phyloP scores from a whole-genome alignment of 53 echinoderm and acorn worm species.

The Arbacia lixula region DNA sequence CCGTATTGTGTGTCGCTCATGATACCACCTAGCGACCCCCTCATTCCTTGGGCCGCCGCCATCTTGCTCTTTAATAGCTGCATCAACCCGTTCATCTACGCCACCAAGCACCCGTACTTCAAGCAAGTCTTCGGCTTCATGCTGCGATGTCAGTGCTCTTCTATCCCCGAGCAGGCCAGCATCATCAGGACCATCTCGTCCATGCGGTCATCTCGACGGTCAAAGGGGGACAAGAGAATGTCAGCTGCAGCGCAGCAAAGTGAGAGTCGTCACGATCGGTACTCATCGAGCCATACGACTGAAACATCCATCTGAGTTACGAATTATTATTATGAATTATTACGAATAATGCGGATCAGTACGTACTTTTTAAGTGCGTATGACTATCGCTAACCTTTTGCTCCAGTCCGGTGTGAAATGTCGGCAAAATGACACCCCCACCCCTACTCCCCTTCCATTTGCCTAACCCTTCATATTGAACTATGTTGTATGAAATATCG shows the following conservation, averaged over 20 bases:
- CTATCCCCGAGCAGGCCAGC: constrained; percentile 77
- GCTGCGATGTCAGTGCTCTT: constrained; percentile 64
- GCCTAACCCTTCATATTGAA: too few relatives aligned
- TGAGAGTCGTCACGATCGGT: too few relatives aligned
- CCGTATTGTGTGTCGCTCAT: constrained; percentile 82
- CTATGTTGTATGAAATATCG: too few relatives aligned
- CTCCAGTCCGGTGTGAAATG: too few relatives aligned
- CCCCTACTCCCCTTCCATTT: too few relatives aligned
- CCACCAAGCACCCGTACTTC: constrained; percentile 93
- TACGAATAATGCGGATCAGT: neutral
- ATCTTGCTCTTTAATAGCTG: constrained; percentile 84
- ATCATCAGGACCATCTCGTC: constrained; percentile 79
- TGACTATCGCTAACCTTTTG: too few relatives aligned
- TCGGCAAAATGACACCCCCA: too few relatives aligned
- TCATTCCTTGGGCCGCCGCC: constrained; percentile 85
- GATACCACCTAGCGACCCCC: constrained; percentile 83
- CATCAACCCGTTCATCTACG: constrained; percentile 88
- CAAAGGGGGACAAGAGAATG: constrained; percentile 31
- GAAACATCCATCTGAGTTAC: too few relatives aligned
- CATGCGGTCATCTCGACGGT: constrained; percentile 48
- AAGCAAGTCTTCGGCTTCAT: constrained; percentile 82
- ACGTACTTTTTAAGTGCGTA: too few relatives aligned
- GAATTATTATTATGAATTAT: neutral
- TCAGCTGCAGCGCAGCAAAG: too few relatives aligned
- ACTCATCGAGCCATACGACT: neutral